Conservation (phyloP, 2,797 vertebrate species). For the Stomatorhinus walkeri region DNA sequence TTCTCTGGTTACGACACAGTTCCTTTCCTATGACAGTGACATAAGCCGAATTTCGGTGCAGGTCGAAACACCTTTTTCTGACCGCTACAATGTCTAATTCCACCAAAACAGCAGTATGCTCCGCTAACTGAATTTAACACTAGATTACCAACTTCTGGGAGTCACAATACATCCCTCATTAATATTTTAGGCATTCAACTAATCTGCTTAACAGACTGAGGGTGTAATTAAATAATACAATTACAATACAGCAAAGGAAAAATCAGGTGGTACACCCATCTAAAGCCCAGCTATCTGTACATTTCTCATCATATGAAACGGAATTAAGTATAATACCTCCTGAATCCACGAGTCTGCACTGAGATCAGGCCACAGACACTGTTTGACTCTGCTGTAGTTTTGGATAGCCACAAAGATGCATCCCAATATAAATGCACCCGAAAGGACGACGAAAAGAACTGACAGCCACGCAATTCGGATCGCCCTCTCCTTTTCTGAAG, state of each 20-base stretch:
- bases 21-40: not conserved
- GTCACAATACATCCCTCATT: not conserved
- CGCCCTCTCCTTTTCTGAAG: not conserved
- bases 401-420: not conserved
- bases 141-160: not conserved
- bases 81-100: not conserved
- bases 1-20: not conserved
- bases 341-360: not conserved
- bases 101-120: not conserved
- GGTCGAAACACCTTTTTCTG: not conserved
- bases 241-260: not conserved
- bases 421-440: not conserved
- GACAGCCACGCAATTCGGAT: not conserved
- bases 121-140: not conserved
- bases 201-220: not conserved
- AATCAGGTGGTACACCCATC: not conserved
- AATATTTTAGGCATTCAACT: not conserved
- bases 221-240: not conserved
- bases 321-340: not conserved
- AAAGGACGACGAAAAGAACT: not conserved
- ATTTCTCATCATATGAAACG: not conserved
- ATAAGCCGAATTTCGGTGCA: not conserved
- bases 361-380: not conserved
- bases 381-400: not conserved
- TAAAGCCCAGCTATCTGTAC: not conserved